Evolutionary conservation across 2,888 invertebrate genomes (phyloP), one percentile per base, ranked within the genome.

Genomic region (Ctenicera cuprea): DNA sequence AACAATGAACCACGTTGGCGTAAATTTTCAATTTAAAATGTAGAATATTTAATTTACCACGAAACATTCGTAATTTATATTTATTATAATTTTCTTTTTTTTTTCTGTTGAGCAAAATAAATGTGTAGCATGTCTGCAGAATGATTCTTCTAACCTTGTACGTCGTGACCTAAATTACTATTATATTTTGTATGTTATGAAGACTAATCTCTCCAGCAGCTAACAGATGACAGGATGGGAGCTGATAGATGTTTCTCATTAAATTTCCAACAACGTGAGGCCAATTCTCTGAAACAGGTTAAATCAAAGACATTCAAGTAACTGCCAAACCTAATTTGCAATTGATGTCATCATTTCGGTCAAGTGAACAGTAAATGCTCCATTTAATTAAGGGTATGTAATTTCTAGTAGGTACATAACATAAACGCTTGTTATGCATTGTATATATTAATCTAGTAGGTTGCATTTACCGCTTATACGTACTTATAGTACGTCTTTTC

Each of bases 101-200:
- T n/a, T n/a, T n/a, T n/a, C n/a, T n/a, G 33, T 3, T 4, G 33
- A 5, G 16, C n/a, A 48, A 48, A 20, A 16, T 18, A 48, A 48
- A 11, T 11, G 48, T 16, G 16, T 3, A 16, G 8, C 9, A 16
- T 20, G 8, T 20, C 11, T 45, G 43, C 16, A 12, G 2, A n/a
- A 16, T 16, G n/a, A n/a, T 45, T 45, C 16, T 16, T 48, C 9
- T 11, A 7, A 1, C 7, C 20, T 48, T 20, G 4, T 18, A 48
- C 33, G 33, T 20, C 16, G 7, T 48, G 20, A 48, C 48, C 48
- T 48, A 18, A 18, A 48, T 48, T 48, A 18, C 16, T 48, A 48
- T 48, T 48, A 48, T 48, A 48, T 18, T 1, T 48, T 48, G 5
- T 41, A 48, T 20, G 20, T 48, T 16, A 48, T 48, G 48, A 48